Percentiles rank a stretch among this genome's conserved stretches.
Conservation (phyloP, 2,797 vertebrate species). For the Hephaestus fuliginosus region DNA sequence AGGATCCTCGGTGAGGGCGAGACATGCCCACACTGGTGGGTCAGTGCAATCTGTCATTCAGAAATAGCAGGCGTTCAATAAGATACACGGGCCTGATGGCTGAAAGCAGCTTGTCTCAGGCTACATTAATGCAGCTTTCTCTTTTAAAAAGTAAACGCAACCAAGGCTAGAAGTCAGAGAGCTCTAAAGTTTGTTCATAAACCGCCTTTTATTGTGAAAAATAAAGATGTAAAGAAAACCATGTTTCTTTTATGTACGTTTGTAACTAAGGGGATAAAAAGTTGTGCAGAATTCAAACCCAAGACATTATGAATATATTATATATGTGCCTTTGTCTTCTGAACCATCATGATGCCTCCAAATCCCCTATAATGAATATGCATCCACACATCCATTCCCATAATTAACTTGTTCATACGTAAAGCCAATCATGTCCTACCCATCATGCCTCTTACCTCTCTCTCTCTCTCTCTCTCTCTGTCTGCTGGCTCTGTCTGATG, state of each 20-base stretch:
- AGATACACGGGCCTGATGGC: slow-evolving; percentile 29
- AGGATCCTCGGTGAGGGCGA: slow-evolving; percentile 58
- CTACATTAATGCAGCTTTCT: slow-evolving; percentile 29
- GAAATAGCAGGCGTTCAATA: slow-evolving; percentile 56
- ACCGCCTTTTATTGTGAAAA: not conserved
- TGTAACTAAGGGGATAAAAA: not conserved
- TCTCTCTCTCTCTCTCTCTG: slow-evolving; percentile 14
- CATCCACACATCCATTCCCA: slow-evolving; percentile 33
- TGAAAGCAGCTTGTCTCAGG: slow-evolving; percentile 54
- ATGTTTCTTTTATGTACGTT: not conserved
- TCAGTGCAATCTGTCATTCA: slow-evolving; percentile 69
- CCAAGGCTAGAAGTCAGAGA: slow-evolving; percentile 4
- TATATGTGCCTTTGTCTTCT: slow-evolving; percentile 6
- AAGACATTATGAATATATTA: slow-evolving; percentile 8
- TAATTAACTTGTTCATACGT: slow-evolving; percentile 46
- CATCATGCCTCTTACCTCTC: slow-evolving; percentile 33
- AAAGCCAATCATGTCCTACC: slow-evolving; percentile 33
- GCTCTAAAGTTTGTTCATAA: too few species aligned
- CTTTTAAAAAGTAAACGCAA: slow-evolving; percentile 44
- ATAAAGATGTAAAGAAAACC: not conserved
- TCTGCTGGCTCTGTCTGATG: slow-evolving; percentile 39
- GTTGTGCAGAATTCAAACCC: not conserved
- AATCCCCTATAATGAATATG: slow-evolving; percentile 54
- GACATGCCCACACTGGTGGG: slow-evolving; percentile 78
- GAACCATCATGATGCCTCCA: slow-evolving; percentile 8